Percentiles rank a stretch among this genome's conserved stretches.
phyloP scores from a whole-genome alignment of 2,888 invertebrate genomes.

The Callyntrura guangdongensis region DNA sequence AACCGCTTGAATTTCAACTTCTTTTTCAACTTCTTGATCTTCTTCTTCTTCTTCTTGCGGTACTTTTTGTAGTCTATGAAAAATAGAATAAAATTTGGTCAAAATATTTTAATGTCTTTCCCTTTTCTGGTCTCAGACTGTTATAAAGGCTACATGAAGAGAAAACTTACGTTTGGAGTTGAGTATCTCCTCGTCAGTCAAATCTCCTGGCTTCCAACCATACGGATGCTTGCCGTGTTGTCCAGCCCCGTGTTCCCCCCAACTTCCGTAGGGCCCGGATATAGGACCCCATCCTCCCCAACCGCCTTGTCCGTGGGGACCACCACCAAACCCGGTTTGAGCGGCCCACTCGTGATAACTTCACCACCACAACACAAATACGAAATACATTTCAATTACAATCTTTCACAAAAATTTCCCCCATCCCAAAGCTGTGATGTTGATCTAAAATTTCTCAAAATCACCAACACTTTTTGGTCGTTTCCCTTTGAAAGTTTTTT shows the following conservation, averaged over 20 bases:
- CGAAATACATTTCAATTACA: too few relatives aligned
- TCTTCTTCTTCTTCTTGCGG: slow-evolving; percentile 84
- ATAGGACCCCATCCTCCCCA: slow-evolving; percentile 66
- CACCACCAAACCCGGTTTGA: slow-evolving; percentile 35
- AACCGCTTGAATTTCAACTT: slow-evolving; percentile 84
- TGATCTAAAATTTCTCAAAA: too few relatives aligned
- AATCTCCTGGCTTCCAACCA: slow-evolving; percentile 76
- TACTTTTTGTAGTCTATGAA: slow-evolving; percentile 84
- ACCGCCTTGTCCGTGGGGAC: slow-evolving; percentile 55
- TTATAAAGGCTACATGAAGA: neutral
- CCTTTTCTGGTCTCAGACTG: neutral
- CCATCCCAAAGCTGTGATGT: too few relatives aligned
- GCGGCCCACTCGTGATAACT: slow-evolving; percentile 45
- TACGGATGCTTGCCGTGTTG: slow-evolving; percentile 73
- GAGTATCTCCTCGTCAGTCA: slow-evolving; percentile 83
- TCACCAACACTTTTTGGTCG: too few relatives aligned
- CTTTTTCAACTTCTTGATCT: slow-evolving; percentile 84
- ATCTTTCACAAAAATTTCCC: too few relatives aligned
- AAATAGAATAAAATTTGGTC: too few relatives aligned
- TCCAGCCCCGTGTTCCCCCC: slow-evolving; percentile 51
- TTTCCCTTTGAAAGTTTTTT: too few relatives aligned
- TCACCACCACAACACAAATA: slow-evolving; percentile 41
- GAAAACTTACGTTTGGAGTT: slow-evolving; percentile 82
- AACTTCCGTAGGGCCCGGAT: slow-evolving; percentile 45
- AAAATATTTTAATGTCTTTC: too few relatives aligned